Percentiles rank a stretch among this genome's conserved stretches.
phyloP scores from a whole-genome alignment of 2,888 invertebrate species.

The Luffia ferchaultella region DNA sequence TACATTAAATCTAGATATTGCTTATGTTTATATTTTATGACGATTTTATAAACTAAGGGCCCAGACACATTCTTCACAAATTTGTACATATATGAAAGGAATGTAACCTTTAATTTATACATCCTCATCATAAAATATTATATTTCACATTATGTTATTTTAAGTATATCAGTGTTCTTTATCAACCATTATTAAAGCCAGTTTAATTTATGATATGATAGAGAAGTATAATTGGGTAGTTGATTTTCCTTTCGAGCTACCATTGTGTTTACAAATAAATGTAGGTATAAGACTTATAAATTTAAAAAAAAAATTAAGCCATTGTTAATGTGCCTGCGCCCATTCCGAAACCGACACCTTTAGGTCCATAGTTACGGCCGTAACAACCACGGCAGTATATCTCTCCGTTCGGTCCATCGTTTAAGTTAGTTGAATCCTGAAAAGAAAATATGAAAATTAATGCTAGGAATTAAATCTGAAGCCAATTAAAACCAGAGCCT shows the following conservation, averaged over 20 bases:
- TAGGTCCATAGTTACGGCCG: constrained; percentile 86
- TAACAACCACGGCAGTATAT: constrained; percentile 94
- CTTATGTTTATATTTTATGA: constrained; percentile 53
- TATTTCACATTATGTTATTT: not conserved
- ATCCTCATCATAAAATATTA: constrained; percentile 56
- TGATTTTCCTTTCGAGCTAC: constrained; percentile 55
- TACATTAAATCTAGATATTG: constrained; percentile 47
- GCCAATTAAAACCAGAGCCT: no score
- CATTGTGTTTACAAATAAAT: constrained; percentile 18
- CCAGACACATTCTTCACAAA: constrained; percentile 60
- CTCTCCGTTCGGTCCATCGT: constrained; percentile 92
- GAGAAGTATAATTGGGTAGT: constrained; percentile 33
- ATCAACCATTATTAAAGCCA: constrained; percentile 65
- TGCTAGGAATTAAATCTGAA: no score
- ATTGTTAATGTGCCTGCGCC: constrained; percentile 91
- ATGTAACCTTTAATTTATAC: constrained; percentile 66
- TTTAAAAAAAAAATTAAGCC: constrained; percentile 65
- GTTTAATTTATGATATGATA: constrained; percentile 60
- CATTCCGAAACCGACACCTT: constrained; percentile 89
- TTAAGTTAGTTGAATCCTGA: constrained; percentile 86
- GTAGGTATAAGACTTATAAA: not conserved
- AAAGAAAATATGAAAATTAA: constrained; percentile 19
- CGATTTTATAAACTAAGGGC: constrained; percentile 64
- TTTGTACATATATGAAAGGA: constrained; percentile 62
- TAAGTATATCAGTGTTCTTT: constrained; percentile 26